A percentile compares a stretch with the other conserved stretches of the same genome.
Evolutionary conservation across 1,140 invertebrate genomes (phyloP).

Genomic region (Drosophila suzukii): DNA sequence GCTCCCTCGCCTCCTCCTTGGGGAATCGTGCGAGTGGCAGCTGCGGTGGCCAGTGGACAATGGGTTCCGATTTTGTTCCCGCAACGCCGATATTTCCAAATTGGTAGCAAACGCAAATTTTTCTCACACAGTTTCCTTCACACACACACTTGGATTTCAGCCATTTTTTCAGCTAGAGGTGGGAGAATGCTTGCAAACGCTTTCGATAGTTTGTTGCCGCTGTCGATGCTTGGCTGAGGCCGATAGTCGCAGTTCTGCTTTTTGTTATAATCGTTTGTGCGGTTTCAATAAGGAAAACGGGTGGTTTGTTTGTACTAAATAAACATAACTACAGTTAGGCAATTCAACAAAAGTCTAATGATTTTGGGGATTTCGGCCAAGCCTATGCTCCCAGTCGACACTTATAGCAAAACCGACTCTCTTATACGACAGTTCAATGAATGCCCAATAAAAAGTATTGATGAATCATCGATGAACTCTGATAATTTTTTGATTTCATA

Average conservation of each 20-base stretch:
- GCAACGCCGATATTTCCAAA: slow-evolving; percentile 38
- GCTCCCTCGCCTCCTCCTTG: background rate
- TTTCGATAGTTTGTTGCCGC: slow-evolving; percentile 10
- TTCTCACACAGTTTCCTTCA: slow-evolving; percentile 54
- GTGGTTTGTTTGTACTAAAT: background rate
- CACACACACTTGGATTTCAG: slow-evolving; percentile 50
- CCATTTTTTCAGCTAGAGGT: slow-evolving; percentile 53
- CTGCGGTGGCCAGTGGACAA: slow-evolving; percentile 8
- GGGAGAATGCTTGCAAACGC: background rate
- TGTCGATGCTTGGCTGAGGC: background rate
- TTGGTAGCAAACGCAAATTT: slow-evolving; percentile 50
- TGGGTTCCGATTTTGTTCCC: slow-evolving; percentile 11
- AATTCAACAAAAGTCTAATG: too few relatives aligned
- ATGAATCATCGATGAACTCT: too few relatives aligned
- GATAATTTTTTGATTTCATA: too few relatives aligned
- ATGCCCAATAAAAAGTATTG: too few relatives aligned
- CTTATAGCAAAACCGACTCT: too few relatives aligned
- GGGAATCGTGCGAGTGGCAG: slow-evolving; percentile 1
- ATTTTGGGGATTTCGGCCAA: too few relatives aligned
- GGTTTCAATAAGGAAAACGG: background rate
- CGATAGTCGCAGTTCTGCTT: background rate
- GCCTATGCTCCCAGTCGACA: too few relatives aligned
- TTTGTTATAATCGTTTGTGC: background rate
- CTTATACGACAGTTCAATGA: too few relatives aligned
- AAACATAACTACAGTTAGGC: too few relatives aligned